A percentile compares a stretch with the other conserved stretches of the same genome.
Conservation (phyloP, 2,113 vertebrate species). For the Noctilio leporinus region DNA sequence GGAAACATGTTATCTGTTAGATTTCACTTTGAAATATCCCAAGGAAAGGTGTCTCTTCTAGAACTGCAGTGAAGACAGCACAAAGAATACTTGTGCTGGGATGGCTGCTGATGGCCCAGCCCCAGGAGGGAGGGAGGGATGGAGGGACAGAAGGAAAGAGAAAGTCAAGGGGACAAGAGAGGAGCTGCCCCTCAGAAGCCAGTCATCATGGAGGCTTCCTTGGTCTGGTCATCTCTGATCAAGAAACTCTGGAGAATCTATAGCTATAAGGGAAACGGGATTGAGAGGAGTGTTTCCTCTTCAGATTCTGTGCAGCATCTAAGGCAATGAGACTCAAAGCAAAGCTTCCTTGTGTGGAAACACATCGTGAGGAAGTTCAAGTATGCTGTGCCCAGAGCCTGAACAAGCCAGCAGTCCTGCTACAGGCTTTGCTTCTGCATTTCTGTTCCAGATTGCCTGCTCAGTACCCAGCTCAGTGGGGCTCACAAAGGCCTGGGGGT, state of each 20-base stretch:
- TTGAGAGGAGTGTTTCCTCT: background rate
- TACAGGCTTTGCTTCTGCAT: background rate
- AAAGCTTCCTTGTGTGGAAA: constrained; percentile 10
- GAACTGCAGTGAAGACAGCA: constrained; percentile 7
- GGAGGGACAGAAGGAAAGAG: constrained; percentile 19
- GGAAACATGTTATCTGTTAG: background rate
- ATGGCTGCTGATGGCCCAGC: constrained; percentile 29
- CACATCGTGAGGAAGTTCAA: background rate
- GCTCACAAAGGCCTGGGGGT: background rate
- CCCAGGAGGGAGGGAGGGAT: background rate
- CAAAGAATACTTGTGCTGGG: constrained; percentile 64
- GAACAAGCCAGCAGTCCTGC: background rate
- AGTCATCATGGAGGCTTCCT: constrained; percentile 21
- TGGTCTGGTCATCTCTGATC: background rate
- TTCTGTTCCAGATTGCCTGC: background rate
- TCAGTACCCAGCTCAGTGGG: background rate
- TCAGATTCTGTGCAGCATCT: background rate
- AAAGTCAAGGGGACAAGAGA: background rate
- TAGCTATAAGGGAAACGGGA: background rate
- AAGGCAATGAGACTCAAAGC: background rate
- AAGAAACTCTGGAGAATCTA: rapidly evolving
- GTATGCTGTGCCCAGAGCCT: background rate
- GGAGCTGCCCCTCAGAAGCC: constrained; percentile 23
- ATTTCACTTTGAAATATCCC: constrained; percentile 44
- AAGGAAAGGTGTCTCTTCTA: background rate